Evolutionary conservation across 2,888 invertebrate species (phyloP).

Genomic region (Agrypnus murinus): DNA sequence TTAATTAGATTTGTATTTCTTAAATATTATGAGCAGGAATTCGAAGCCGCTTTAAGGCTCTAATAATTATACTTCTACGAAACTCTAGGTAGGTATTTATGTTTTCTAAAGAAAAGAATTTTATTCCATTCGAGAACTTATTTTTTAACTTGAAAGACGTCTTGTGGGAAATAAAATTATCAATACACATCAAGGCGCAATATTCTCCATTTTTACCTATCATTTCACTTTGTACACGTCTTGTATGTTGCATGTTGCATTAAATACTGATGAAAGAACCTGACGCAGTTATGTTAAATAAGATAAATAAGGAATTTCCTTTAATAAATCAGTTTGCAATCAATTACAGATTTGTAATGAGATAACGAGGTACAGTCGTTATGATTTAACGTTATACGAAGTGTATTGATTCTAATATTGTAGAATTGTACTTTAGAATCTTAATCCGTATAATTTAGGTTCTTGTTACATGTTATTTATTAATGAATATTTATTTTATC

Average conservation of each 20-base stretch:
- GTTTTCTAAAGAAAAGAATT: slow-evolving; percentile 11
- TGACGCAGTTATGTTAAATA: background rate
- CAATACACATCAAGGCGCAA: no score
- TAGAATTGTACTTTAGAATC: no score
- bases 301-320: slow-evolving; percentile 15
- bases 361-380: slow-evolving; percentile 1
- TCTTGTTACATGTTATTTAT: no score
- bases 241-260: no score
- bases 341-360: slow-evolving; percentile 32
- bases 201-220: no score
- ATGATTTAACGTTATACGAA: no score
- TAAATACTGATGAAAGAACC: no score
- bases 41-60: slow-evolving; percentile 4
- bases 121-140: slow-evolving; percentile 1
- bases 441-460: no score
- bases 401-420: no score
- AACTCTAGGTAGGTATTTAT: background rate
- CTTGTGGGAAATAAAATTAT: background rate
- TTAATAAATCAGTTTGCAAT: slow-evolving; percentile 26
- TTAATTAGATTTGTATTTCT: slow-evolving; percentile 23
- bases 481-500: no score
- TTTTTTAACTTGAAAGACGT: background rate
- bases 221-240: no score
- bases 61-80: slow-evolving; percentile 11
- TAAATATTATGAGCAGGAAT: slow-evolving; percentile 12